Percentiles rank a stretch among this genome's conserved stretches.
These are phyloP conservation scores for Halichoerus grypus DNA, from an alignment of 2,113 vertebrate species.

Conservation along the genomic window DNA sequence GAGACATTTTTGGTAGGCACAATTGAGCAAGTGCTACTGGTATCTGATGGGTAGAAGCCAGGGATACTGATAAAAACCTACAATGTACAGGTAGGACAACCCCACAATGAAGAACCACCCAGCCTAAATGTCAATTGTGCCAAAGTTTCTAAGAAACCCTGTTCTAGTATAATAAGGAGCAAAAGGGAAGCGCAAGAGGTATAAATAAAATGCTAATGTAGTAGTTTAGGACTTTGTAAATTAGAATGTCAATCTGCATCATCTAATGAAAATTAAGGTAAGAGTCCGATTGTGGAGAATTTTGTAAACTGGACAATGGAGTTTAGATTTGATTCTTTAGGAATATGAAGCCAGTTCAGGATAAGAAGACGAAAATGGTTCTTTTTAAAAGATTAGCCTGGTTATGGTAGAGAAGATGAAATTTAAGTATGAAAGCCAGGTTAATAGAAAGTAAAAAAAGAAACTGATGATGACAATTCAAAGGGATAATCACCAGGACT, in stretches of 20 bases:
- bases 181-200: slow-evolving; percentile 16
- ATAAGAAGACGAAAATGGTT: neutral
- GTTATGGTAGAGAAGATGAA: neutral
- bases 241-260: slow-evolving; percentile 13
- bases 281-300: neutral
- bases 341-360: slow-evolving; percentile 24
- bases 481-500: slow-evolving; percentile 33
- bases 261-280: slow-evolving; percentile 16
- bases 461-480: slow-evolving; percentile 38
- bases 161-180: neutral
- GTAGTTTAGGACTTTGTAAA: slow-evolving; percentile 23
- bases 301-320: slow-evolving; percentile 20
- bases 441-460: slow-evolving; percentile 39
- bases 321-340: slow-evolving; percentile 44
- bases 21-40: neutral
- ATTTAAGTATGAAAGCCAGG: neutral
- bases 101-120: slow-evolving; percentile 18
- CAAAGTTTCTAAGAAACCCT: slow-evolving; percentile 23
- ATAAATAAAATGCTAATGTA: slow-evolving; percentile 51
- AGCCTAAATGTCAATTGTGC: slow-evolving; percentile 1
- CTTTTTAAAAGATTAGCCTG: slow-evolving; percentile 8
- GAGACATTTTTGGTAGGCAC: slow-evolving; percentile 55
- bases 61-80: slow-evolving; percentile 46
- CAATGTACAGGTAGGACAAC: neutral
- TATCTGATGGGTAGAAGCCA: slow-evolving; percentile 31